Base-by-base conservation (phyloP, 2,888 invertebrate genomes). In the Athalia rosae region DNA sequence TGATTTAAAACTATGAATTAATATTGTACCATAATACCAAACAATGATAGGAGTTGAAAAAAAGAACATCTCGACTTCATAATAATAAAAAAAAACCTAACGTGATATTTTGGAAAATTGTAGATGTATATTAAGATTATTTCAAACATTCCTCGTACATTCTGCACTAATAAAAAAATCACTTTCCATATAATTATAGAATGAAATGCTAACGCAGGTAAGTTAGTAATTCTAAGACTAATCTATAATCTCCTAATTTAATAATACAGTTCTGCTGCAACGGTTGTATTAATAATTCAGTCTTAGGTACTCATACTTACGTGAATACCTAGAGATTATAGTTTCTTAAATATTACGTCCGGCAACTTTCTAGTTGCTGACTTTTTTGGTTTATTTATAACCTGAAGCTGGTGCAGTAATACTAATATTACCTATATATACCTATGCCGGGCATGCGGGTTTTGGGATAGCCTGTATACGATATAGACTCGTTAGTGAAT, bases 61-160 rank as follows among this genome's bases (percentile, higher is more conserved):
- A 66, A 48, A 7, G 48, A 53, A 50, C n/a, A 59, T 28, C 28
- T 28, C 28, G 28, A 28, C 28, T 28, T 2, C 28, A 28, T 28
- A 28, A 2, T 28, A 28, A 28, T 28, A 28, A 28, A 28, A 85
- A 83, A 79, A 86, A 85, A 85, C 84, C 83, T 84, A 83, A 86
- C 86, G 86, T 87, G 85, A 86, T 87, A 87, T 87, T 79, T 84
- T 83, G 0, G 4, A 73, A 73, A 73, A 28, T 28, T 28, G 28
- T 28, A 28, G 28, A 28, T 28, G 28, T 28, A 28, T 28, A 28
- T 28, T 2, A 28, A 28, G 28, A 28, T 28, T 28, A 28, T 28
- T 28, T 28, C 28, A 28, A 28, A 28, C 28, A 28, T 28, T 28
- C 28, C 2, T 28, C 28, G 28, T 28, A 28, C 28, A 28, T 28